These are phyloP conservation scores for Trichonephila clavipes DNA, from an alignment of 1,140 invertebrate genomes.

Conservation along the genomic window DNA sequence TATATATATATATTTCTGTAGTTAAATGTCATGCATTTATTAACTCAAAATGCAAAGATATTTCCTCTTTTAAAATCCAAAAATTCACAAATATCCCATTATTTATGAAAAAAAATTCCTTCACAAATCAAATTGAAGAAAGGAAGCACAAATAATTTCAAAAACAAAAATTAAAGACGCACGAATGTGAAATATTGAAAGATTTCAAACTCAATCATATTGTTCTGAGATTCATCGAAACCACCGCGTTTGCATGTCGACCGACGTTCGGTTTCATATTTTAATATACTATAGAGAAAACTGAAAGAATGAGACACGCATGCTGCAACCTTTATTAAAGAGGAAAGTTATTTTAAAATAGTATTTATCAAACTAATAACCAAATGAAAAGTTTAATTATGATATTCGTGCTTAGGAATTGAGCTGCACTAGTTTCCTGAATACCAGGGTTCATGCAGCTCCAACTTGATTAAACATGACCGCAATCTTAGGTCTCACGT, in stretches of 20 bases:
- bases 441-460: not conserved
- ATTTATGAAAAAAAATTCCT: too few species aligned
- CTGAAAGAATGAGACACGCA: not conserved
- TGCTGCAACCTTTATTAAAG: not conserved
- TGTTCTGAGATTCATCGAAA: too few species aligned
- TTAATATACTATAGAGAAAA: not conserved
- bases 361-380: not conserved
- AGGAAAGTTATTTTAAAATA: not conserved
- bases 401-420: not conserved
- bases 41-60: too few species aligned
- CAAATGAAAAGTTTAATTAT: conserved; percentile 41
- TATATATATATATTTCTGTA: too few species aligned
- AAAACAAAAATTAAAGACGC: too few species aligned
- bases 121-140: too few species aligned
- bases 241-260: not conserved
- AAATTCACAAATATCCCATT: too few species aligned
- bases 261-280: not conserved
- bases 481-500: not conserved
- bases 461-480: conserved; percentile 35
- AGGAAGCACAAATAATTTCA: too few species aligned
- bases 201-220: too few species aligned
- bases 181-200: too few species aligned
- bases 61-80: too few species aligned
- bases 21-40: too few species aligned
- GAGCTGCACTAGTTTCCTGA: not conserved